A percentile compares a stretch with the other conserved stretches of the same genome.
These are phyloP conservation scores for Aeoliscus strigatus DNA, from an alignment of 2,797 vertebrate genomes.

Conservation along the genomic window DNA sequence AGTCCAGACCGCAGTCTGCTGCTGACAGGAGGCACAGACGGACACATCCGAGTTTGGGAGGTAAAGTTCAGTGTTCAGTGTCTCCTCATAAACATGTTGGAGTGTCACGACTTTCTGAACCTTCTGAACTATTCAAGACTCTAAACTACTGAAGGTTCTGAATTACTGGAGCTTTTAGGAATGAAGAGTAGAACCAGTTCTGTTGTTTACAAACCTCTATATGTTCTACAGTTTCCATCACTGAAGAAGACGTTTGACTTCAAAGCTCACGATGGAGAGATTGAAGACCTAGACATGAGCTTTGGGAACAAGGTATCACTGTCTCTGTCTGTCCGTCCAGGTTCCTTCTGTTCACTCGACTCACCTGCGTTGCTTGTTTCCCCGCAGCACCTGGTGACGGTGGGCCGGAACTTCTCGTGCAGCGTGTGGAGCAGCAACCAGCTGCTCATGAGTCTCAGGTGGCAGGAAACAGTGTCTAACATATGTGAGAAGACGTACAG, in stretches of 20 bases:
- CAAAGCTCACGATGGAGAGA: slow-evolving; percentile 87
- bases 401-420: slow-evolving; percentile 87
- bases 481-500: slow-evolving; percentile 83
- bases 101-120: too few relatives aligned
- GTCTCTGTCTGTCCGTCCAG: too few relatives aligned
- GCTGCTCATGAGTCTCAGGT: slow-evolving; percentile 78
- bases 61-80: slow-evolving; percentile 71
- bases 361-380: not conserved
- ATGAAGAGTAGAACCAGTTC: too few relatives aligned
- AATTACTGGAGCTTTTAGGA: too few relatives aligned
- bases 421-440: slow-evolving; percentile 88
- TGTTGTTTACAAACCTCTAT: too few relatives aligned
- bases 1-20: slow-evolving; percentile 80
- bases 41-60: slow-evolving; percentile 89
- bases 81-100: too few relatives aligned
- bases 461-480: slow-evolving; percentile 84
- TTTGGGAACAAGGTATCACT: slow-evolving; percentile 85
- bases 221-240: slow-evolving; percentile 84
- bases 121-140: too few relatives aligned
- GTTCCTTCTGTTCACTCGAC: too few relatives aligned
- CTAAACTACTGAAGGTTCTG: too few relatives aligned
- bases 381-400: slow-evolving; percentile 80
- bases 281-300: slow-evolving; percentile 87
- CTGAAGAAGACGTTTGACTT: slow-evolving; percentile 87
- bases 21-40: slow-evolving; percentile 86